Evolutionary conservation across 1,140 invertebrate genomes (phyloP), one percentile per base, ranked within the genome.

Genomic region (Maconellicoccus hirsutus): DNA sequence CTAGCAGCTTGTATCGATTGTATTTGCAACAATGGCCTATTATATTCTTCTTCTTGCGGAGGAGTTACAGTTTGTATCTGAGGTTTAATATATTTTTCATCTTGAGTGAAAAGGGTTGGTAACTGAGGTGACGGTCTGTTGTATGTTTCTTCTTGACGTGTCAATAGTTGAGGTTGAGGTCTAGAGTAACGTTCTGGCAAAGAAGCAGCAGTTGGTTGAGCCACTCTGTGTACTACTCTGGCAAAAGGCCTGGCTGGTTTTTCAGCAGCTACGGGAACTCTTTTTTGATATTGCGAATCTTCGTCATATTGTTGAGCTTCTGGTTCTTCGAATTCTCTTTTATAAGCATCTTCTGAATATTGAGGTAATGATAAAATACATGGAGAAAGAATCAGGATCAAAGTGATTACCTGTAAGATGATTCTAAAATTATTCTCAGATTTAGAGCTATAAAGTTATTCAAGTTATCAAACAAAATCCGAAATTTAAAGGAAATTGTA

Each of bases 81-180:
- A 29, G 38, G 69, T 26, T 38, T 71, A 7, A 14, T 70, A 39
- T 72, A 39, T 59, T 39, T 59, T 72, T 69, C 71, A 72, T 72
- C 52, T 61, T 72, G 69, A 16, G 6, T 14, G 42, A 19, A 3
- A 3, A 52, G 42, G 6, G 6, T 6, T 8, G 42, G 42, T 33
- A 1, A 6, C n/a, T 70, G 25, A 1, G 69, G 59, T 21, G 38
- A 0, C 21, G 26, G n/a, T 59, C 23, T 33, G 19, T 16, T 19
- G 27, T 70, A 33, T 16, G 38, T 12, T 33, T 19, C 39, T 26
- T 63, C 19, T 8, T 25, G 4, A 27, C 23, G 69, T 59, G 39
- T 59, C 29, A 42, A 1, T 16, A 38, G 6, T 59, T 52, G 42
- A 16, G 42, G 42, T 52, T 16, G 2, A 52, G 42, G 42, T 16